Base-by-base conservation (phyloP, 2,888 invertebrate genomes). In the Drosophila aldrichi region DNA sequence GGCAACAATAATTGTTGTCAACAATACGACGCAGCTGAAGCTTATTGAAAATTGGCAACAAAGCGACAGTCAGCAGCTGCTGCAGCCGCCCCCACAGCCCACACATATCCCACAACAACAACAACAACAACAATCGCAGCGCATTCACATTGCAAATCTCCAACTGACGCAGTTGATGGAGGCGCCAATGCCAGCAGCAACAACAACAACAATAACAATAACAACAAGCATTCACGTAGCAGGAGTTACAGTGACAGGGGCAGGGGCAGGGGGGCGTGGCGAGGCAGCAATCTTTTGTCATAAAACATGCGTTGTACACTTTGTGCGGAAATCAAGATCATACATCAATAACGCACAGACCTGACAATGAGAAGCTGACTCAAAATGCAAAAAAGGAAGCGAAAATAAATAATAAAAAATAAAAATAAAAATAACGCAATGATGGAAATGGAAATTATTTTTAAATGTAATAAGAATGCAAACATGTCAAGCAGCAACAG, bases 321-420 rank as follows among this genome's bases (percentile, higher is more conserved):
- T 63, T 63, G 62, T 75, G 49, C 70, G 67, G 82, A 77, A 85
- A 85, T 83, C 87, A 79, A 90, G 89, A 89, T 84, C 88, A 78
- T 86, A 75, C 90, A 88, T 90, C 90, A 90, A 88, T 84, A 88
- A 87, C 82, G 84, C 80, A 84, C 34, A 49, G 34, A 81, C 69
- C 70, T 78, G 77, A 88, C 88, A 88, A 86, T 86, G 79, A 74
- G 77, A 59, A 75, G 43, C 57, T 34, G 55, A 69, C 70, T 82
- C 88, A 61, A 68, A 75, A 74, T 62, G 75, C 56, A 85, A 74
- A 82, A 71, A 82, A 61, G 36, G 57, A 38, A 44, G 48, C 55
- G 34, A 22, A 51, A 32, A 61, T 48, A 48, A 46, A 48, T 48
- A 29, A 25, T 9, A 61, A 62, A 46, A 3, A 25, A 16, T 40